Conservation (phyloP, 37 sponge, comb jelly and placozoan genomes). For the Aplysina aerophoba region DNA sequence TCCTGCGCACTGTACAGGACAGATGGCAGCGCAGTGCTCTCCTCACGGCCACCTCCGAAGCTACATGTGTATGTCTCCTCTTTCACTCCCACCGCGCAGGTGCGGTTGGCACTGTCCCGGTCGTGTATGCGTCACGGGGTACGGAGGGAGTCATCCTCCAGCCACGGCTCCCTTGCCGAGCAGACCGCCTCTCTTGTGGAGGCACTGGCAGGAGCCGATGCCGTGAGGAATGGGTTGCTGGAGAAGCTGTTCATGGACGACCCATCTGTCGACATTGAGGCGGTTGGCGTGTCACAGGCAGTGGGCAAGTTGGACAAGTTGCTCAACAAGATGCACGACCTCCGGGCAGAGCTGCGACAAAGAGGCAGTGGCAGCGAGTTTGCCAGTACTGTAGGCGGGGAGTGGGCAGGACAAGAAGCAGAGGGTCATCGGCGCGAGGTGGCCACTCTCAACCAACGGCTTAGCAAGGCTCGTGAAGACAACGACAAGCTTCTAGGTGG, state of each 20-base stretch:
- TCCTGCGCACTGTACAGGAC: too few relatives aligned
- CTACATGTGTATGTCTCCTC: not conserved
- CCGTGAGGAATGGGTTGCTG: not conserved
- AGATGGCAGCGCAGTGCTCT: too few relatives aligned
- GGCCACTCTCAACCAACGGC: not conserved
- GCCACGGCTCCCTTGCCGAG: not conserved
- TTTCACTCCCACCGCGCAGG: not conserved
- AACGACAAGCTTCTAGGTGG: not conserved
- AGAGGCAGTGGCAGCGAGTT: not conserved
- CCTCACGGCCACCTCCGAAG: not conserved
- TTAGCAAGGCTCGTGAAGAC: not conserved
- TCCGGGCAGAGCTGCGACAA: not conserved
- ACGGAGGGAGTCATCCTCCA: not conserved
- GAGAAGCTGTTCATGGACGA: slow-evolving; percentile 20
- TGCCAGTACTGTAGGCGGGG: too few relatives aligned
- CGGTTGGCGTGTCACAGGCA: not conserved
- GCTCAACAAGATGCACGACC: not conserved
- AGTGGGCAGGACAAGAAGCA: not conserved
- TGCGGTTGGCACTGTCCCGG: slow-evolving; percentile 11
- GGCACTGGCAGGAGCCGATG: not conserved
- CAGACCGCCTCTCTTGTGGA: slow-evolving; percentile 4
- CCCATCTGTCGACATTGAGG: not conserved
- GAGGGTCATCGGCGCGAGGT: not conserved
- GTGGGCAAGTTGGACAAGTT: slow-evolving; percentile 4
- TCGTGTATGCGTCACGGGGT: slow-evolving; percentile 1